phyloP scores from a whole-genome alignment of 2,113 vertebrate genomes.

The Silurus glanis region DNA sequence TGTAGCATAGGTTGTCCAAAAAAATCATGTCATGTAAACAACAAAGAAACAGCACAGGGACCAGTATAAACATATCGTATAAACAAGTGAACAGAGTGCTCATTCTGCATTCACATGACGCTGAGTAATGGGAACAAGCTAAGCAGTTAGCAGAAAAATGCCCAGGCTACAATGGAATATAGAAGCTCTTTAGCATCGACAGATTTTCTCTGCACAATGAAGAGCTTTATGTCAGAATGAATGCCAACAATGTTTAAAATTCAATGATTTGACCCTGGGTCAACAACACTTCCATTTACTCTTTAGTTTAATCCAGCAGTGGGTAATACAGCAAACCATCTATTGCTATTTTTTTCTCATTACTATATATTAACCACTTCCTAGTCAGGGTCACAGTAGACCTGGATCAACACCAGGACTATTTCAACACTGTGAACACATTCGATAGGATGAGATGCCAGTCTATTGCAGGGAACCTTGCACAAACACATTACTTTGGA shows the following conservation, averaged over 20 bases:
- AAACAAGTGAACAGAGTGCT: background rate
- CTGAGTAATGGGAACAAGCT: slow-evolving; percentile 1
- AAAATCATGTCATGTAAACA: background rate
- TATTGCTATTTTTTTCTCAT: background rate
- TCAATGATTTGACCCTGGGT: background rate
- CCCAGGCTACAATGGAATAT: background rate
- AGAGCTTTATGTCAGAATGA: background rate
- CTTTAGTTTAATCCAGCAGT: background rate
- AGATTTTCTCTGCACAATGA: slow-evolving; percentile 24
- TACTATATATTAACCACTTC: background rate
- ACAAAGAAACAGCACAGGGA: background rate
- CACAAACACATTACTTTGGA: background rate
- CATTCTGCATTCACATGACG: background rate
- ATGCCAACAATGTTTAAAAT: slow-evolving; percentile 5
- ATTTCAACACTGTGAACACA: background rate
- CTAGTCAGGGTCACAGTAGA: background rate
- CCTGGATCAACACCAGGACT: background rate
- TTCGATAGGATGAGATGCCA: background rate
- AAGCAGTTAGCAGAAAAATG: slow-evolving; percentile 1
- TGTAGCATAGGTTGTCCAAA: background rate
- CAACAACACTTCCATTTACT: background rate
- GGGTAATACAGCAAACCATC: background rate
- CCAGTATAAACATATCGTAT: background rate
- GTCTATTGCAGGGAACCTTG: background rate
- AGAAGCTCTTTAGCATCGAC: background rate